phyloP scores from a whole-genome alignment of 2,797 vertebrate species.

The Crotalus adamanteus region DNA sequence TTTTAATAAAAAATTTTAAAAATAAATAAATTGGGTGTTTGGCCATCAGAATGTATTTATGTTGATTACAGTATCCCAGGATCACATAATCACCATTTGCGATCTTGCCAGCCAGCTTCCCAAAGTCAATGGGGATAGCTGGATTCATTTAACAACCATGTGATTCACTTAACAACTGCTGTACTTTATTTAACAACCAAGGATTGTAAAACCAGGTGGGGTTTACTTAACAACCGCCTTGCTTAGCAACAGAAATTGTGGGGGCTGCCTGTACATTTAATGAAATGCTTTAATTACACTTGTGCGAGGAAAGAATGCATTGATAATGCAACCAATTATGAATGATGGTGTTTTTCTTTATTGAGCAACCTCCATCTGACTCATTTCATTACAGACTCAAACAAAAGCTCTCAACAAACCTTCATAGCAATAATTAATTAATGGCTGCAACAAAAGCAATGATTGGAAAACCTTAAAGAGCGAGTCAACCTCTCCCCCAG shows the following conservation, averaged over 20 bases:
- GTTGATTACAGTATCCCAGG: not conserved
- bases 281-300: slow-evolving; percentile 3
- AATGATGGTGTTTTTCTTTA: not conserved
- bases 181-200: not conserved
- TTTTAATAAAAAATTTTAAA: not conserved
- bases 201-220: not conserved
- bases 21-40: not conserved
- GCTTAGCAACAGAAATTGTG: not conserved
- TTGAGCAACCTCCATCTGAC: slow-evolving; percentile 14
- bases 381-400: slow-evolving; percentile 21
- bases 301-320: slow-evolving; percentile 3
- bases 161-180: not conserved
- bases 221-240: not conserved
- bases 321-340: not conserved
- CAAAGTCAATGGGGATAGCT: not conserved
- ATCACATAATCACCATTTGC: not conserved
- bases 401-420: slow-evolving; percentile 20
- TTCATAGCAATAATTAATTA: slow-evolving; percentile 27
- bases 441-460: slow-evolving; percentile 10
- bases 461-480: slow-evolving; percentile 1
- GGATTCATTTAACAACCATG: not conserved
- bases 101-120: not conserved
- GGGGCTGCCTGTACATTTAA: not conserved
- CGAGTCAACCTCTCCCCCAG: not conserved
- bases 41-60: not conserved